Base-by-base conservation (phyloP, 2,797 vertebrate genomes). In the Myioborus melanocephalus region DNA sequence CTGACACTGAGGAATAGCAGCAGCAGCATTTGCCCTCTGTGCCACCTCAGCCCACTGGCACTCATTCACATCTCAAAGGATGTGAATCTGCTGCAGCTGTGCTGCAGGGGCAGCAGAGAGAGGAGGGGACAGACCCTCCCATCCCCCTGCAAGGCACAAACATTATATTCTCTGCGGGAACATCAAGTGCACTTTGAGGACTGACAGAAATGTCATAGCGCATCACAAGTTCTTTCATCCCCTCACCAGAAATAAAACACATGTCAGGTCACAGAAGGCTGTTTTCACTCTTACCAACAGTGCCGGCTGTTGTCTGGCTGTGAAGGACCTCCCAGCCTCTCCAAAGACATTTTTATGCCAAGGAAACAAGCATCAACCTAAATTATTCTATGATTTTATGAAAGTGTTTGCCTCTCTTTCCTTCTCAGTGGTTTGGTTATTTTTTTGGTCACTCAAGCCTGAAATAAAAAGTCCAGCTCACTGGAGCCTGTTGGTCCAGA, bases 201-300 rank as follows among this genome's bases (percentile, higher is more conserved):
- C 81, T 76, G 78, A 90, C 92, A 94, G 81, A 76, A 89, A 86
- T 79, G 88, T 94, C 94, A 90, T 1, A 89, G 75, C 18, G 41
- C 75, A 72, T 89, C 10, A 9, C 83, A 70, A 92, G 35, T 61
- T 64, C 68, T 90, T 95, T 92, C 90, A 94, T 80, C 53, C 78
- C 60, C 64, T 93, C 92, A 70, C 77, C 90, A 95, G 92, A 93
- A 92, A 85, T 76, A 83, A 91, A 88, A 64, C 78, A 76, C 66
- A 27, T 46, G 89, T 70, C 90, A 94, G 86, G 90, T 87, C 90
- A 84, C 83, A 95, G 90, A 94, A 93, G 80, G 92, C 81, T 90
- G 86, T 68, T 90, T 81, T 80, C n/a, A 0, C 57, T 83, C 91
- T 77, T 59, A 70, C 55, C 73, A 80, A 63, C 56, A 80, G 64